Evolutionary conservation across 2,888 invertebrate species (phyloP).

Genomic region (Mechanitis messenoides): DNA sequence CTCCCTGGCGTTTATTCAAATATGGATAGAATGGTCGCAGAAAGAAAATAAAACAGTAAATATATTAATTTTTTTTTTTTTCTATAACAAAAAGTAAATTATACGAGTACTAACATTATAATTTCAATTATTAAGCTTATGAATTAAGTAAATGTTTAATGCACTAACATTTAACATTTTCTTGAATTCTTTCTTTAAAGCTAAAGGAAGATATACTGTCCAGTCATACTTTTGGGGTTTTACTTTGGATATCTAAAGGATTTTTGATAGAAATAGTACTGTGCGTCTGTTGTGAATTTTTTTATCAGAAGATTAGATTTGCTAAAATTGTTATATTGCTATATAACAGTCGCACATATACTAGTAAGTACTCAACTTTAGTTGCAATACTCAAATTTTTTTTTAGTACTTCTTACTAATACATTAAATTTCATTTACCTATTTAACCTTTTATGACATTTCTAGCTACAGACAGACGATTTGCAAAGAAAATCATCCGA

Average conservation of each 20-base stretch:
- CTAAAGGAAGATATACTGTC: slow-evolving; percentile 12
- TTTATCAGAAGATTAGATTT: slow-evolving; percentile 15
- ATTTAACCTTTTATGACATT: background rate
- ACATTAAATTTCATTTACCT: too few relatives aligned
- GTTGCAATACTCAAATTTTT: background rate
- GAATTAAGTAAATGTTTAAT: too few relatives aligned
- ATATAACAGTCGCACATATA: slow-evolving; percentile 8
- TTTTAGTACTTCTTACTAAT: too few relatives aligned
- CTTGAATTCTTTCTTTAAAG: background rate
- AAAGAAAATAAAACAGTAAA: background rate
- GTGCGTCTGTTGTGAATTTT: slow-evolving; percentile 23
- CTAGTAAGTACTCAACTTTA: slow-evolving; percentile 13
- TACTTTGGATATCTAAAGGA: slow-evolving; percentile 25
- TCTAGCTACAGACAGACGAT: slow-evolving; percentile 25
- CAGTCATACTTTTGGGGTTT: slow-evolving; percentile 25
- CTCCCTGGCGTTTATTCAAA: slow-evolving; percentile 28
- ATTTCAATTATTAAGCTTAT: too few relatives aligned
- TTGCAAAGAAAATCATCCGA: slow-evolving; percentile 27
- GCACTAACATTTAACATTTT: background rate
- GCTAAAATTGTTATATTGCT: slow-evolving; percentile 14
- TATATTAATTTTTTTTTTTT: background rate
- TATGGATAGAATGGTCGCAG: slow-evolving; percentile 24
- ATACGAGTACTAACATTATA: too few relatives aligned
- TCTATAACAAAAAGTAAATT: background rate
- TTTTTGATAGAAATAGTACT: slow-evolving; percentile 22